Evolutionary conservation across 2,888 invertebrate genomes (phyloP).

Genomic region (Anagyrus pseudococci): DNA sequence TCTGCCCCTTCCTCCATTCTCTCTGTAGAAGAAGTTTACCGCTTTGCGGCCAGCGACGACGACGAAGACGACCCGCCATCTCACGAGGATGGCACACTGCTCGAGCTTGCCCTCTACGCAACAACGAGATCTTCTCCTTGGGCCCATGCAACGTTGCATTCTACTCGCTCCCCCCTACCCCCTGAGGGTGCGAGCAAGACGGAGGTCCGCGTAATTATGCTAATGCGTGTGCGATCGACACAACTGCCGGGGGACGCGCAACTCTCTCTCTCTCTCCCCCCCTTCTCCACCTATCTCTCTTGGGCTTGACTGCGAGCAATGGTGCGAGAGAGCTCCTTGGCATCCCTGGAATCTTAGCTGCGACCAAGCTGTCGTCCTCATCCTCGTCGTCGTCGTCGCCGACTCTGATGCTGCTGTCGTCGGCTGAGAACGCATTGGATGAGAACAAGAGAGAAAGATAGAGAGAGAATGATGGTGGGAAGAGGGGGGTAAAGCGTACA

Average conservation of each 20-base stretch:
- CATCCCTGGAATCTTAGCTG: slow-evolving; percentile 20
- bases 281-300: background rate
- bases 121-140: background rate
- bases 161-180: background rate
- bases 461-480: too few species aligned
- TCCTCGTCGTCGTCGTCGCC: too few species aligned
- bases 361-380: background rate
- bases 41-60: slow-evolving; percentile 52
- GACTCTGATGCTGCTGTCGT: too few species aligned
- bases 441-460: slow-evolving; percentile 5
- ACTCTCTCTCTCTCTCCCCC: background rate
- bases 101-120: background rate
- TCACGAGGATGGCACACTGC: too few species aligned
- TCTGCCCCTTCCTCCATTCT: too few species aligned
- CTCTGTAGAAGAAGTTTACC: slow-evolving; percentile 59
- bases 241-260: slow-evolving; percentile 37
- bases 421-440: too few species aligned
- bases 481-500: too few species aligned
- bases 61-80: slow-evolving; percentile 2
- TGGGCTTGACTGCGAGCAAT: slow-evolving; percentile 2
- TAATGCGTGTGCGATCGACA: slow-evolving; percentile 60
- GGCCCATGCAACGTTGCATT: background rate
- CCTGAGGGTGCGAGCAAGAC: background rate
- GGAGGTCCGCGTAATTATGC: slow-evolving; percentile 56
- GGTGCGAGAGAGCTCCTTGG: background rate